Percentiles rank a stretch among this genome's conserved stretches.
phyloP scores from a whole-genome alignment of 2,113 vertebrate genomes.

The Baryphthengus martii region DNA sequence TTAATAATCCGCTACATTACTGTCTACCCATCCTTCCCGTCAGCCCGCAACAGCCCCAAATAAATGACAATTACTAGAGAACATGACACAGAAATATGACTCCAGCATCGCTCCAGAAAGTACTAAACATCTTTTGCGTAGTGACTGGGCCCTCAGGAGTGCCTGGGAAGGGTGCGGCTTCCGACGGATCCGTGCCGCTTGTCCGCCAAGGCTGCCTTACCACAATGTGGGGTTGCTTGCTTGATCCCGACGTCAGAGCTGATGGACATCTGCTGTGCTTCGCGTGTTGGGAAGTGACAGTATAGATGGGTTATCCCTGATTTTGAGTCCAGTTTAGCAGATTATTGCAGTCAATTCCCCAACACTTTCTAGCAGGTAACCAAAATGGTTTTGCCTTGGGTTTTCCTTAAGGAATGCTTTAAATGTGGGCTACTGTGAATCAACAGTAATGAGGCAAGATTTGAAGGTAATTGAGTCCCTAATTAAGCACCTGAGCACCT shows the following conservation, averaged over 20 bases:
- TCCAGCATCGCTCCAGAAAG: not conserved
- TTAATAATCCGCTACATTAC: not conserved
- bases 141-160: not conserved
- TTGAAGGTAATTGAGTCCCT: not conserved
- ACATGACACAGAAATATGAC: not conserved
- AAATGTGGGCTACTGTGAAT: not conserved
- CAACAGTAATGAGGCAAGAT: not conserved
- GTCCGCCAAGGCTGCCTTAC: not conserved
- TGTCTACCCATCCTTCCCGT: not conserved
- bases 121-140: accelerated
- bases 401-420: not conserved
- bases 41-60: not conserved
- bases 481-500: not conserved
- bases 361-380: not conserved
- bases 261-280: not conserved
- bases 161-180: accelerated
- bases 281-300: accelerated
- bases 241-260: accelerated
- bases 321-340: not conserved
- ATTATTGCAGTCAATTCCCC: not conserved
- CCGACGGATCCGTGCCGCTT: accelerated
- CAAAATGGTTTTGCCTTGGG: not conserved
- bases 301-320: not conserved
- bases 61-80: not conserved
- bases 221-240: accelerated